Evolutionary conservation across 1,140 invertebrate genomes (phyloP).

Genomic region (Leptoteleia sp.): DNA sequence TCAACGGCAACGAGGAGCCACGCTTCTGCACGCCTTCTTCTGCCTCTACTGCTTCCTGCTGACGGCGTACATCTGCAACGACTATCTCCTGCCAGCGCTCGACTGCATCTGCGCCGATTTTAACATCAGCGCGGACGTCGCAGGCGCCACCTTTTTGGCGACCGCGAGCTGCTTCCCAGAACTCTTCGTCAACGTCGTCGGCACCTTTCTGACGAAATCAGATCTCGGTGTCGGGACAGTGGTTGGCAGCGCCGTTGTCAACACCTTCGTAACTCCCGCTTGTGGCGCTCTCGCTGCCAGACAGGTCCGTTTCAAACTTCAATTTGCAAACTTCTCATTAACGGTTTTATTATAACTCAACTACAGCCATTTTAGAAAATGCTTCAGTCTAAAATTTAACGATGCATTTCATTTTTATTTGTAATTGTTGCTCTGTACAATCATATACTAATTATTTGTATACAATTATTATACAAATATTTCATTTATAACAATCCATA

Average conservation of each 20-base stretch:
- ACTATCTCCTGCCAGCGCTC: constrained; percentile 91
- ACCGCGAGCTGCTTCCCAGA: constrained; percentile 94
- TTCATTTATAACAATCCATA: too few relatives aligned
- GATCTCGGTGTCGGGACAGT: constrained; percentile 93
- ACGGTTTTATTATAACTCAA: too few relatives aligned
- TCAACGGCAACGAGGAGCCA: constrained; percentile 85
- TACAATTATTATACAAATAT: too few relatives aligned
- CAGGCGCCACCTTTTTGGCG: constrained; percentile 95
- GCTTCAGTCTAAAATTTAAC: too few relatives aligned
- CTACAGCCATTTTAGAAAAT: too few relatives aligned
- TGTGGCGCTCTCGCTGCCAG: constrained; percentile 89
- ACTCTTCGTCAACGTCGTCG: constrained; percentile 93
- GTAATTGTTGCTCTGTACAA: too few relatives aligned
- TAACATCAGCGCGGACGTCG: constrained; percentile 90
- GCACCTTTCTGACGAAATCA: constrained; percentile 88
- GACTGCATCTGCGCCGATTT: constrained; percentile 89
- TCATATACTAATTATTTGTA: too few relatives aligned
- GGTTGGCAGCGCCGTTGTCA: constrained; percentile 93
- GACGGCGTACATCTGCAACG: constrained; percentile 91
- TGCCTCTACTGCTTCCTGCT: constrained; percentile 90
- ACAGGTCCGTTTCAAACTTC: too few relatives aligned
- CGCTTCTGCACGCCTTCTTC: constrained; percentile 87
- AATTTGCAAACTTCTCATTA: too few relatives aligned
- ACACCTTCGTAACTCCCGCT: constrained; percentile 92
- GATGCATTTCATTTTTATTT: too few relatives aligned